Evolutionary conservation across 2,888 invertebrate species (phyloP).

Genomic region (Thera obeliscata): DNA sequence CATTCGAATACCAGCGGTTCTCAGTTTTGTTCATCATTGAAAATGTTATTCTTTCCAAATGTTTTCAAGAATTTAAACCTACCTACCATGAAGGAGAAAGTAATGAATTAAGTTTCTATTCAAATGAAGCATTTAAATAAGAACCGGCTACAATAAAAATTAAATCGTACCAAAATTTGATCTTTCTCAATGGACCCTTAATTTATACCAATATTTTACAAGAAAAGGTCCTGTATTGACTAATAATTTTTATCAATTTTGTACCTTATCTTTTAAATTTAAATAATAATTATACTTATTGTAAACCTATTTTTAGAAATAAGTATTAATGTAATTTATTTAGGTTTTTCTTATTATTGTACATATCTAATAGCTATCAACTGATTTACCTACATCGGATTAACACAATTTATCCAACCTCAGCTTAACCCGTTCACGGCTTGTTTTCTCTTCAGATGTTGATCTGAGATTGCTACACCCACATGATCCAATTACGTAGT

Average conservation of each 20-base stretch:
- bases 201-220: slow-evolving; percentile 70
- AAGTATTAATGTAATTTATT: too few relatives aligned
- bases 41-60: neutral
- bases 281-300: too few relatives aligned
- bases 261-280: too few relatives aligned
- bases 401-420: neutral
- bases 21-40: neutral
- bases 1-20: too few relatives aligned
- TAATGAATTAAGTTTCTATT: slow-evolving; percentile 61
- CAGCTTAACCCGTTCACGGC: slow-evolving; percentile 12
- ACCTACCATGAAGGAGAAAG: slow-evolving; percentile 1
- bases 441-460: slow-evolving; percentile 21
- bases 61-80: neutral
- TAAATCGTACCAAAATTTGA: slow-evolving; percentile 73
- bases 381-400: too few relatives aligned
- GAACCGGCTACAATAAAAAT: slow-evolving; percentile 68
- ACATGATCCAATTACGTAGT: slow-evolving; percentile 35
- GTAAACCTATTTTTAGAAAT: too few relatives aligned
- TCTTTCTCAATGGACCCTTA: slow-evolving; percentile 69
- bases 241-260: too few relatives aligned
- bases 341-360: too few relatives aligned
- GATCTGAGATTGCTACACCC: slow-evolving; percentile 25
- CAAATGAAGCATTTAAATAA: slow-evolving; percentile 66
- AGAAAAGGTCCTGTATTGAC: slow-evolving; percentile 63
- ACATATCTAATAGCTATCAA: too few relatives aligned